phyloP scores from a whole-genome alignment of 2,797 vertebrate species.

The Myotis vivesi region DNA sequence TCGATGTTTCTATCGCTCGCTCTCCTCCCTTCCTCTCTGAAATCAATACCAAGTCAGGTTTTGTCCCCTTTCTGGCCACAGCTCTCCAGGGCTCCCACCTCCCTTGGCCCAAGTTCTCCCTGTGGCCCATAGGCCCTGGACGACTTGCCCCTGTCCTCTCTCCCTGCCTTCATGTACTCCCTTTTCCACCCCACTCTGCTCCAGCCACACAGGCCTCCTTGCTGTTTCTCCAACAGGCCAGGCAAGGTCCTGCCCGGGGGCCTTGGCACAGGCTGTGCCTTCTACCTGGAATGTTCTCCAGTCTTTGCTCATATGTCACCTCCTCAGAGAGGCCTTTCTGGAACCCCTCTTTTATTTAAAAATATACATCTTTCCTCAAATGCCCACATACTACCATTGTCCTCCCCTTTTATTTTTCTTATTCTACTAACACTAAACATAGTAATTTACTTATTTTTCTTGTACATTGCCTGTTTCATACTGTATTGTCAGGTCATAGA shows the following conservation, averaged over 20 bases:
- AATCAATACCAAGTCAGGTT: neutral
- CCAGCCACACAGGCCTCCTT: neutral
- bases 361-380: neutral
- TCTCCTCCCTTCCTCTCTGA: neutral
- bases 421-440: neutral
- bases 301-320: neutral
- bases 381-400: neutral
- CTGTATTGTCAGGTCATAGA: neutral
- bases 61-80: neutral
- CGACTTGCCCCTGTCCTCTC: fast-evolving
- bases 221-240: neutral
- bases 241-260: neutral
- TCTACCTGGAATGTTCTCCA: neutral
- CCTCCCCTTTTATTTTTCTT: neutral
- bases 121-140: neutral
- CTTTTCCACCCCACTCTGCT: neutral
- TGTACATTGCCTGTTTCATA: no score
- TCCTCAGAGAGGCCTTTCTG: neutral
- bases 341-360: neutral
- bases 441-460: neutral
- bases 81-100: neutral
- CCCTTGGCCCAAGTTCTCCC: neutral
- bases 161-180: no score
- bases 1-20: neutral
- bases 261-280: neutral